These are phyloP conservation scores for Monochamus saltuarius DNA, from an alignment of 1,140 invertebrate genomes.

Conservation along the genomic window DNA sequence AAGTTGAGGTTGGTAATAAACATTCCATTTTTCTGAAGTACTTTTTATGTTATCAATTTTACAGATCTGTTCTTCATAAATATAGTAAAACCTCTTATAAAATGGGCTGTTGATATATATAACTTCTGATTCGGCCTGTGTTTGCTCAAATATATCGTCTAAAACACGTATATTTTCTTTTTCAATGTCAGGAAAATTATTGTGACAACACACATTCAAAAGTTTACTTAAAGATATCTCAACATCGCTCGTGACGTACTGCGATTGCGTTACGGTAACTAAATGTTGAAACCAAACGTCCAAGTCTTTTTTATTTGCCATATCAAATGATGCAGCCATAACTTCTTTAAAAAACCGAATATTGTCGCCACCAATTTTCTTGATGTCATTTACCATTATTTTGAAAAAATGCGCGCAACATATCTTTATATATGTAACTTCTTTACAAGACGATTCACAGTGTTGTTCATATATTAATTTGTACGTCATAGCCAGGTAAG, in stretches of 20 bases:
- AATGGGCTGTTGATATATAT: conserved; percentile 10
- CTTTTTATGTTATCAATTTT: neutral
- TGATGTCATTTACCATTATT: conserved; percentile 4
- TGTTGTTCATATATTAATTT: neutral
- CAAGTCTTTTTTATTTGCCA: neutral
- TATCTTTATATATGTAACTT: neutral
- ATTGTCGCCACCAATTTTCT: neutral
- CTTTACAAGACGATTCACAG: neutral
- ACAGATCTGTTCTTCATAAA: neutral
- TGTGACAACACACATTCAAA: neutral
- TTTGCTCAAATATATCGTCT: neutral
- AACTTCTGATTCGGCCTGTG: neutral
- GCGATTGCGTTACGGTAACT: neutral
- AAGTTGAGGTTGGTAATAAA: neutral
- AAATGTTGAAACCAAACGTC: conserved; percentile 14
- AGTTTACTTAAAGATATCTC: neutral
- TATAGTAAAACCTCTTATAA: conserved; percentile 14
- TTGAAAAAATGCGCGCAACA: conserved; percentile 9
- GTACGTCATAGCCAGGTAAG: conserved; percentile 6
- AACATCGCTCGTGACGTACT: neutral
- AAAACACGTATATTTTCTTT: neutral
- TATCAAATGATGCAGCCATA: conserved; percentile 12
- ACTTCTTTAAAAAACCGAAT: conserved; percentile 5
- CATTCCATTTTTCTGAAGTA: neutral
- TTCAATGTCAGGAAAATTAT: neutral